These are phyloP conservation scores for Perodicticus potto DNA, from an alignment of 2,797 vertebrate genomes.

Conservation along the genomic window DNA sequence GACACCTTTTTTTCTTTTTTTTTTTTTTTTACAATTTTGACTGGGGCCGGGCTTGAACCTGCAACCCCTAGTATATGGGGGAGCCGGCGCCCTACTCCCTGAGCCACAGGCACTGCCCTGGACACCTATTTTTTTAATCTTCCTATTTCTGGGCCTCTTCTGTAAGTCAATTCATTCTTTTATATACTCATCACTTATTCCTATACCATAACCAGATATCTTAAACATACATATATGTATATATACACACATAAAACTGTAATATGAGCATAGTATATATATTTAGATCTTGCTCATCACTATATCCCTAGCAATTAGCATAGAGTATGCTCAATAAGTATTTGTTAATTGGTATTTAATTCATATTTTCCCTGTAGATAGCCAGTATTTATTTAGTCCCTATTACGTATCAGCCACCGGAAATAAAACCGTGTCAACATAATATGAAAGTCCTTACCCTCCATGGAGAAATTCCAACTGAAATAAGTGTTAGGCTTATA, in stretches of 20 bases:
- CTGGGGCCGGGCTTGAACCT: too few species aligned
- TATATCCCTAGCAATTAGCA: background rate
- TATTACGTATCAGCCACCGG: background rate
- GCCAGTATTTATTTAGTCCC: background rate
- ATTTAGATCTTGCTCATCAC: background rate
- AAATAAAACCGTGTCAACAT: background rate
- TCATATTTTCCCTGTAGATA: background rate
- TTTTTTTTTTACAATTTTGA: too few species aligned
- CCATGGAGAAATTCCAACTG: background rate
- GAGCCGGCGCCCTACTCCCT: too few species aligned
- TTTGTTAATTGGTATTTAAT: conserved; percentile 31
- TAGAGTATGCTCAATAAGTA: conserved; percentile 4
- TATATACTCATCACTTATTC: background rate
- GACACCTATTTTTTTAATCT: background rate
- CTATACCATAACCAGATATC: background rate
- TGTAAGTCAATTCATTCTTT: background rate
- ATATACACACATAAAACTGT: background rate
- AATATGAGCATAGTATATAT: background rate
- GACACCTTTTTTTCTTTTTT: background rate
- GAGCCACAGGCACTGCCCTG: too few species aligned
- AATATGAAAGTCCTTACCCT: background rate
- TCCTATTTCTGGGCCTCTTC: conserved; percentile 23
- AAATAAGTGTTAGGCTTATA: background rate
- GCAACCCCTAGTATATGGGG: too few species aligned
- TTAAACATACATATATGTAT: background rate